Evolutionary conservation across 2,888 invertebrate species (phyloP).

Genomic region (Andrena fulva): DNA sequence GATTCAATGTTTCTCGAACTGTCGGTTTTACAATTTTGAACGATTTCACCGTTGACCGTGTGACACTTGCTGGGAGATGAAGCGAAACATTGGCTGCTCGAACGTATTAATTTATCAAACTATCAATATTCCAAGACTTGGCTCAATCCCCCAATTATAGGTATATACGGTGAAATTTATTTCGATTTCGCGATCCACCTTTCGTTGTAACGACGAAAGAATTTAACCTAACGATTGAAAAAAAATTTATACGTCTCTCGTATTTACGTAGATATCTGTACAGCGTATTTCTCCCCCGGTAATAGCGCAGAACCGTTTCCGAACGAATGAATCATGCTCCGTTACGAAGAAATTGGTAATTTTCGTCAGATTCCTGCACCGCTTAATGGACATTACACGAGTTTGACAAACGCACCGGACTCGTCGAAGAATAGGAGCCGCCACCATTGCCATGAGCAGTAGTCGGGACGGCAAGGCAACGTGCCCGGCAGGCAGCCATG

Average conservation of each 20-base stretch:
- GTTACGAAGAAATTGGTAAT: constrained; percentile 18
- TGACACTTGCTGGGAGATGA: background rate
- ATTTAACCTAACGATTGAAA: background rate
- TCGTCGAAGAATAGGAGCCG: constrained; percentile 36
- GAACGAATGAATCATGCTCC: constrained; percentile 47
- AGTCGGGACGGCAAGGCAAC: constrained; percentile 48
- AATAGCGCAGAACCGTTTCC: constrained; percentile 32
- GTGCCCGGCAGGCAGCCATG: constrained; percentile 71
- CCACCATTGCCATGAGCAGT: constrained; percentile 65
- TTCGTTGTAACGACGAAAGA: background rate
- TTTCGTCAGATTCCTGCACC: background rate
- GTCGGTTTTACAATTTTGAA: constrained; percentile 51
- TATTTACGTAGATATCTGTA: constrained; percentile 2
- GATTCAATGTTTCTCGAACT: constrained; percentile 59
- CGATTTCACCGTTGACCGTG: constrained; percentile 16
- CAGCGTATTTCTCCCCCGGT: constrained; percentile 12
- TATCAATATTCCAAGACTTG: background rate
- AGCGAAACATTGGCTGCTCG: background rate
- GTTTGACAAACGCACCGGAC: background rate
- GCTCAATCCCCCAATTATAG: background rate
- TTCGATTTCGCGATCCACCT: background rate
- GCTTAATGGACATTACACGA: background rate
- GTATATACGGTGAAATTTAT: constrained; percentile 1
- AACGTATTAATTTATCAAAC: background rate
- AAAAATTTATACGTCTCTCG: constrained; percentile 5